A percentile compares a stretch with the other conserved stretches of the same genome.
These are phyloP conservation scores for Pleuronectes platessa DNA, from an alignment of 2,113 vertebrate species.

Conservation along the genomic window DNA sequence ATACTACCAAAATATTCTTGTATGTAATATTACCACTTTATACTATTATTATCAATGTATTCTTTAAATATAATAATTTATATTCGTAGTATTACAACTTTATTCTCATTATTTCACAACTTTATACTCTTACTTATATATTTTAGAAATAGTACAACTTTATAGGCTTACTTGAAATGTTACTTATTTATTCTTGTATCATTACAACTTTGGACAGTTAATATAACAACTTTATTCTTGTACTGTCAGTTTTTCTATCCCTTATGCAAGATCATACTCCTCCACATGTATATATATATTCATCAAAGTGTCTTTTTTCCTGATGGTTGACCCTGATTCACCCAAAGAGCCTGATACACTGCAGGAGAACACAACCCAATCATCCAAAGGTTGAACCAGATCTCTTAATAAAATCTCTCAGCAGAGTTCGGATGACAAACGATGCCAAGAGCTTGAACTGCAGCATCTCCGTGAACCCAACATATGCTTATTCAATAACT, in stretches of 20 bases:
- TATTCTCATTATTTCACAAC: too few species aligned
- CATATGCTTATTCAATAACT: slow-evolving; percentile 32
- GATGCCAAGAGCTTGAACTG: slow-evolving; percentile 19
- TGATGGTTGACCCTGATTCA: neutral
- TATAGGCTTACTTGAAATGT: too few species aligned
- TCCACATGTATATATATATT: neutral
- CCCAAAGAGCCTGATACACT: neutral
- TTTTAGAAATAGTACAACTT: too few species aligned
- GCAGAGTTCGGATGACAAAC: slow-evolving; percentile 1
- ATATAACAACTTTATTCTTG: too few species aligned
- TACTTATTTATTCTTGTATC: too few species aligned
- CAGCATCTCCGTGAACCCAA: slow-evolving; percentile 6
- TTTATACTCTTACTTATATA: neutral
- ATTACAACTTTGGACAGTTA: too few species aligned
- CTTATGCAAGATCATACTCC: neutral
- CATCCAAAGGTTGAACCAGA: slow-evolving; percentile 16
- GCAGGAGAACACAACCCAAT: neutral
- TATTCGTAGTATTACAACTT: too few species aligned
- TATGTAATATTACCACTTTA: too few species aligned
- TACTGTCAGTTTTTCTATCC: too few species aligned
- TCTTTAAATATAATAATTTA: too few species aligned
- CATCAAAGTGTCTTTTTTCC: neutral
- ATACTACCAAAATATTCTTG: too few species aligned
- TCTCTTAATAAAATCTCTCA: slow-evolving; percentile 31
- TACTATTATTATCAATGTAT: too few species aligned